phyloP scores from a whole-genome alignment of 2,888 invertebrate species.

The Anticlea derivata region DNA sequence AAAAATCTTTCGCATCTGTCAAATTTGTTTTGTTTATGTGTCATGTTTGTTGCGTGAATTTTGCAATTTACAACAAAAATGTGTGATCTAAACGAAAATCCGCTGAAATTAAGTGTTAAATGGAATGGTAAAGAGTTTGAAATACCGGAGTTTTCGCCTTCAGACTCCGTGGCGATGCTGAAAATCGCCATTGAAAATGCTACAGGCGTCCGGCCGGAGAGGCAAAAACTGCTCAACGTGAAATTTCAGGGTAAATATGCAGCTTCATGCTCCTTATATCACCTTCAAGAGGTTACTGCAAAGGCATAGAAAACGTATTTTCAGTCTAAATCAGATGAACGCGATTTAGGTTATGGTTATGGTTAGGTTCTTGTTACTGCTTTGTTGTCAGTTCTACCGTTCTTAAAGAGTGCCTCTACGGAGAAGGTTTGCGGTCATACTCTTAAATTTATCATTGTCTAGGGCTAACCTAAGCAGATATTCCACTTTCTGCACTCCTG shows the following conservation, averaged over 20 bases:
- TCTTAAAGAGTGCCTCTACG: too few relatives aligned
- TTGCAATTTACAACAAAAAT: constrained; percentile 57
- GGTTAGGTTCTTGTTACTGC: constrained; percentile 15
- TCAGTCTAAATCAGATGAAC: background rate
- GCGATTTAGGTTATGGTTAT: constrained; percentile 13
- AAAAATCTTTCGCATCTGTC: too few relatives aligned
- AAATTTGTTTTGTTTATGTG: constrained; percentile 58
- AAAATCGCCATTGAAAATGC: constrained; percentile 93
- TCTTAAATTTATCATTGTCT: too few relatives aligned
- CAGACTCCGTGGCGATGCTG: constrained; percentile 91
- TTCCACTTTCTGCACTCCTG: too few relatives aligned
- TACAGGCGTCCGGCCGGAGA: constrained; percentile 95
- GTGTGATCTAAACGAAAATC: constrained; percentile 77
- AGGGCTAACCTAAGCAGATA: too few relatives aligned
- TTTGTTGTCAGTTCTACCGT: background rate
- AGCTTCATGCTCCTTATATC: constrained; percentile 18
- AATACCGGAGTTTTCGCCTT: constrained; percentile 88
- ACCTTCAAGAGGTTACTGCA: constrained; percentile 10
- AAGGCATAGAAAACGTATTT: constrained; percentile 8
- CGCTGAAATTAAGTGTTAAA: constrained; percentile 88
- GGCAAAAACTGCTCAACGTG: constrained; percentile 96
- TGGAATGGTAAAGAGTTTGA: constrained; percentile 97
- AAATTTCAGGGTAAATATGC: constrained; percentile 91
- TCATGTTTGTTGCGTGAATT: constrained; percentile 50
- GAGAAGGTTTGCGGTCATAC: too few relatives aligned